A percentile compares a stretch with the other conserved stretches of the same genome.
phyloP scores from a whole-genome alignment of 2,888 invertebrate genomes.

The Cheilosia urbana region DNA sequence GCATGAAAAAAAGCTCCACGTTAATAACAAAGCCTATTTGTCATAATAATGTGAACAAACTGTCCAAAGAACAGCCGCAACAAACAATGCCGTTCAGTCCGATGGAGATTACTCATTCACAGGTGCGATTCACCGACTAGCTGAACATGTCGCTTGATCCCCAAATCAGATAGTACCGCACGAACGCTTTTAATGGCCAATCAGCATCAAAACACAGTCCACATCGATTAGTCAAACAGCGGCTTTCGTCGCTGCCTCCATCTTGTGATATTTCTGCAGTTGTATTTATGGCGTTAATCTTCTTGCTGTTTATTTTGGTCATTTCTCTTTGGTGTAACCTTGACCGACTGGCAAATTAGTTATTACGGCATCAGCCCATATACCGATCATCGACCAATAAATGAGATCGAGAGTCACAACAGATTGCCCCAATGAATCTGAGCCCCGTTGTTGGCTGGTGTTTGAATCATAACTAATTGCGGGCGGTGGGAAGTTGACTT shows the following conservation, averaged over 20 bases:
- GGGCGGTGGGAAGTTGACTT: constrained; percentile 30
- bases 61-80: no score
- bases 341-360: constrained; percentile 67
- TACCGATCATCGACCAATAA: constrained; percentile 48
- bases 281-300: background rate
- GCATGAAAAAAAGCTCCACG: no score
- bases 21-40: no score
- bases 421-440: constrained; percentile 24
- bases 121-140: no score
- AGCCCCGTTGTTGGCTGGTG: constrained; percentile 10
- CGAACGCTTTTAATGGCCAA: constrained; percentile 32
- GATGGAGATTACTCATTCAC: no score
- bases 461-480: constrained; percentile 33
- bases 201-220: background rate
- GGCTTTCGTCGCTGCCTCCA: background rate
- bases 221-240: constrained; percentile 13
- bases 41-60: no score
- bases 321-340: constrained; percentile 59
- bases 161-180: constrained; percentile 19
- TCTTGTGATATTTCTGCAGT: constrained; percentile 8
- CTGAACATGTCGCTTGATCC: no score
- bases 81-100: no score
- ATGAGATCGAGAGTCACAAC: constrained; percentile 44
- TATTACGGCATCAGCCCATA: constrained; percentile 49
- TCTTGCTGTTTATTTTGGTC: constrained; percentile 5